Base-by-base conservation (phyloP, 2,888 invertebrate species). In the Drosophila antonietae region DNA sequence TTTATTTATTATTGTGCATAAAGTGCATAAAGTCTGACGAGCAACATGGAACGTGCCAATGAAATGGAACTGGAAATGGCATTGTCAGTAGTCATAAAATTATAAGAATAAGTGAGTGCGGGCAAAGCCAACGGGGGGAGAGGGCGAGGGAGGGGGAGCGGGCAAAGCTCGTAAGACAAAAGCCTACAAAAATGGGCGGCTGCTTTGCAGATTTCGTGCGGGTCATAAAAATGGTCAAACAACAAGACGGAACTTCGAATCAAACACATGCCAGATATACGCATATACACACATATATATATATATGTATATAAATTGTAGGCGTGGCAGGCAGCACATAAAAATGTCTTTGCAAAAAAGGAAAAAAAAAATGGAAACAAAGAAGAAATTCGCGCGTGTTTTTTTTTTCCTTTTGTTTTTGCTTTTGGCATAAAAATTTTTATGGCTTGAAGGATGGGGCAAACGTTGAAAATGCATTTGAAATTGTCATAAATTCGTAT, bases 401-500 rank as follows among this genome's bases (percentile, higher is more conserved):
- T 75, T 65, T 56, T 72, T 53, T 53, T 41, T 52, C 2, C 23
- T 46, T 46, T 46, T 46, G 53, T 47, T 58, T 68, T 46, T 58
- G 55, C 51, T 59, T 41, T 41, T 53, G 60, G 77, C 80, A 80
- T 80, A 76, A 79, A 39, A 39, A 73, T 56, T 75, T 79, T 82
- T 80, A 80, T 81, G 75, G 53, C 64, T 51, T 35, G 8, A 41
- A 6, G 44, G 15, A 10, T 28, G 43, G 4, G 6, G 33, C 18
- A 51, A 35, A 75, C 65, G 66, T 66, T 81, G 68, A 72, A 81
- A 80, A 80, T 80, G 80, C 80, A 80, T 80, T 80, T 81, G 79
- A 81, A 80, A 80, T 78, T 81, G 80, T 80, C 80, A 80, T 80
- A 80, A 80, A 80, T 81, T 83, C 81, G 80, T 83, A 81, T 81